Conservation (phyloP, 2,113 vertebrate genomes). For the Myanophis thanlyinensis region DNA sequence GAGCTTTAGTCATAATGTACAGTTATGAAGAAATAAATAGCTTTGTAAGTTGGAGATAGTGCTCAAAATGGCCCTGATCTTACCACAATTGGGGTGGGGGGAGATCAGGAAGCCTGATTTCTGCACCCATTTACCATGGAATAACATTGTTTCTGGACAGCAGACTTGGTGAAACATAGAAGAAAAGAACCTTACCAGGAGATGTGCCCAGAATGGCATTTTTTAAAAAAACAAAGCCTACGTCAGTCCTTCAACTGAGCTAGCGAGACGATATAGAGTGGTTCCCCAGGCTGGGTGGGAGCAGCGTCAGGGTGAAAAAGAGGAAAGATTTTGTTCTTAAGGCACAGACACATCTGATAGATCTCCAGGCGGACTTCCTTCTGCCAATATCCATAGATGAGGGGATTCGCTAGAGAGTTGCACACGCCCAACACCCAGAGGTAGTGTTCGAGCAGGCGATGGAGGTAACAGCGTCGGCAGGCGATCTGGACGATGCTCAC, state of each 20-base stretch:
- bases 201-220: not conserved
- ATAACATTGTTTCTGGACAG: not conserved
- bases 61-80: not conserved
- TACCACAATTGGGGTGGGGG: not conserved
- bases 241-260: constrained; percentile 39
- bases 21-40: not conserved
- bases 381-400: constrained; percentile 89
- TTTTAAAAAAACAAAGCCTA: not conserved
- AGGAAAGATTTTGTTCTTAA: constrained; percentile 59
- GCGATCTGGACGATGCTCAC: constrained; percentile 74
- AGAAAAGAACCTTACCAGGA: not conserved
- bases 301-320: not conserved
- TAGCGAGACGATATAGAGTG: constrained; percentile 36
- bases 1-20: not conserved
- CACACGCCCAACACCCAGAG: constrained; percentile 85
- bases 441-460: constrained; percentile 76
- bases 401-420: constrained; percentile 87
- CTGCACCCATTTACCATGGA: not conserved
- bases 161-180: not conserved
- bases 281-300: not conserved
- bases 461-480: constrained; percentile 74
- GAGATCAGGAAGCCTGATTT: not conserved
- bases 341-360: constrained; percentile 64
- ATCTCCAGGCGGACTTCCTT: constrained; percentile 81
- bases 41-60: not conserved